Evolutionary conservation across 2,797 vertebrate genomes (phyloP).

Genomic region (Etheostoma perlongum): DNA sequence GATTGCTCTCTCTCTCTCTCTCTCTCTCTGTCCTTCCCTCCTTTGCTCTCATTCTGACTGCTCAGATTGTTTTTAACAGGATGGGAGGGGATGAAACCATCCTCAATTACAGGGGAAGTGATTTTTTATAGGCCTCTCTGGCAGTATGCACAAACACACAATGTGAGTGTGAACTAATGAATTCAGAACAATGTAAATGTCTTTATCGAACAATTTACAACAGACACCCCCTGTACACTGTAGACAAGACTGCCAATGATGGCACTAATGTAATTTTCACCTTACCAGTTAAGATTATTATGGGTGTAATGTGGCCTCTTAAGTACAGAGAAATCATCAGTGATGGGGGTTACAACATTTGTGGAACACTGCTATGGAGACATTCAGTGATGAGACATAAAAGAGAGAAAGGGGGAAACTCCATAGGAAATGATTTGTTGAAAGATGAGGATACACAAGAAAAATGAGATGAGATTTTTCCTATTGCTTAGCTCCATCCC

Average conservation of each 20-base stretch:
- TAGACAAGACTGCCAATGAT: constrained; percentile 35
- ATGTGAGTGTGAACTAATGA: constrained; percentile 68
- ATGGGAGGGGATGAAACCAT: constrained; percentile 73
- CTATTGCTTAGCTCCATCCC: constrained; percentile 60
- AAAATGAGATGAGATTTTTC: constrained; percentile 49
- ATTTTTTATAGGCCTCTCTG: constrained; percentile 77
- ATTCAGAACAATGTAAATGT: constrained; percentile 54
- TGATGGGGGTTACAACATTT: background rate
- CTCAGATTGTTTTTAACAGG: constrained; percentile 77
- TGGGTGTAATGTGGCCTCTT: constrained; percentile 46
- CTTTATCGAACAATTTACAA: constrained; percentile 53
- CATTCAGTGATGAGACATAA: background rate
- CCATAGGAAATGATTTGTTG: background rate
- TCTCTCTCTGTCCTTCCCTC: constrained; percentile 35
- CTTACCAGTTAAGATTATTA: constrained; percentile 23
- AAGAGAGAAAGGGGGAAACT: background rate
- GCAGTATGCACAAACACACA: constrained; percentile 52
- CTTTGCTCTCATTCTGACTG: constrained; percentile 48
- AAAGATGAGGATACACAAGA: constrained; percentile 16
- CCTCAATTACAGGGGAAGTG: constrained; percentile 83
- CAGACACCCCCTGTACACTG: constrained; percentile 27
- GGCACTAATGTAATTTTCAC: constrained; percentile 44
- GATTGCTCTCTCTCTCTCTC: constrained; percentile 38
- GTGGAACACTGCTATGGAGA: constrained; percentile 2
- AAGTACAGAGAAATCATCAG: constrained; percentile 31